Evolutionary conservation across 2,797 vertebrate species (phyloP), one percentile per base, ranked within the genome.

Genomic region (Sebastes kiyomatsui): DNA sequence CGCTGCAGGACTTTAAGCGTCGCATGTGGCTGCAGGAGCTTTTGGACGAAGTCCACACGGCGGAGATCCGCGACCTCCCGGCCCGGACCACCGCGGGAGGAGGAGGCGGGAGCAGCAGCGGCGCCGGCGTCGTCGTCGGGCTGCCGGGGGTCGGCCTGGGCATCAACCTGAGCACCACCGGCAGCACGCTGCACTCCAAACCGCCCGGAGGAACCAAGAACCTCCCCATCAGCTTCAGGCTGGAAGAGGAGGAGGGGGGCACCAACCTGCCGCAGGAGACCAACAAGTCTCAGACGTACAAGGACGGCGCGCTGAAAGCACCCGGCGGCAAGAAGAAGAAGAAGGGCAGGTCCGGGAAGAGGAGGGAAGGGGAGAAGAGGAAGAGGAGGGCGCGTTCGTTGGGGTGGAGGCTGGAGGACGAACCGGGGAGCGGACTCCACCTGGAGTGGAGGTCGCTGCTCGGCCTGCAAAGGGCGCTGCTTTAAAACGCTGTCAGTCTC

Each of bases 211-310:
- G 96, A 67, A 97, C 97, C 1, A 99, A 99, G 90, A 97, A 98
- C 95, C 96, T 97, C 52, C 94, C 97, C 0, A 71, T 96, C 30
- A 94, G 92, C 14, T 96, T 97, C 66, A 91, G 94, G 13, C 92
- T 90, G 3, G 97, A 98, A 2, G 95, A 96, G 38, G 97, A 98
- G 61, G 97, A 98, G 61, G 97, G 97, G 90, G 97, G 97, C 64
- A 94, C 94, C 83, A 96, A 97, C 93, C 95, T 98, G 74, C 97
- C 97, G 59, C 98, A 99, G 94, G 98, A 99, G 92, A 99, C 97
- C 93, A 96, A 98, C 95, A 99, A 99, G 94, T 96, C 96, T 0
- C 97, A 97, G 85, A 94, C 94, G 0, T 97, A 96, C 95, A 98
- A 97, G 67, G 97, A 98, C 33, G 94, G 97, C 61, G 95, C 94